These are phyloP conservation scores for Rhabdophis nuchalis DNA, from an alignment of 2,797 vertebrate species.

Conservation along the genomic window DNA sequence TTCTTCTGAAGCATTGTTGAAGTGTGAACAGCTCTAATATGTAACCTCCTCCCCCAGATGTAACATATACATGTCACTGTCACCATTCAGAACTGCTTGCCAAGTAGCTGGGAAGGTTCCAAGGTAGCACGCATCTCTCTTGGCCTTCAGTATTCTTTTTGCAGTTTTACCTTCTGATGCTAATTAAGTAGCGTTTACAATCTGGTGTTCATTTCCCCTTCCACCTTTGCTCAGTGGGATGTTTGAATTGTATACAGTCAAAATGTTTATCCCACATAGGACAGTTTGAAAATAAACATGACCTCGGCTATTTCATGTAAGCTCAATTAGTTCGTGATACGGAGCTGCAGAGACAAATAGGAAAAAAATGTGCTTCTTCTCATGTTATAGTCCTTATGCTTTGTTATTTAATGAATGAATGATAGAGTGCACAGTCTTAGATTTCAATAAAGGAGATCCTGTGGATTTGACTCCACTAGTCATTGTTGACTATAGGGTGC, in stretches of 20 bases:
- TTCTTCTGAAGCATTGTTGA: neutral
- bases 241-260: constrained; percentile 37
- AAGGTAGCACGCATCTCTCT: constrained; percentile 36
- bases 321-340: fast-evolving
- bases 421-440: neutral
- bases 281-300: constrained; percentile 51
- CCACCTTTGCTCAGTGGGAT: constrained; percentile 49
- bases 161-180: constrained; percentile 1
- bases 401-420: neutral
- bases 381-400: neutral
- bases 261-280: constrained; percentile 60
- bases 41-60: neutral
- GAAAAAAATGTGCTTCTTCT: fast-evolving
- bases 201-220: constrained; percentile 56
- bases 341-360: neutral
- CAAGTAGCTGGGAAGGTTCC: constrained; percentile 23
- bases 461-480: neutral
- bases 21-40: neutral
- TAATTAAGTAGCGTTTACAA: constrained; percentile 60
- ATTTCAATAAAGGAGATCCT: neutral
- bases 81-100: neutral
- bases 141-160: constrained; percentile 49
- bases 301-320: constrained; percentile 4
- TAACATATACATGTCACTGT: neutral
- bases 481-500: neutral